Conservation (phyloP, 23 tunicate species). For the Diplosoma virens region DNA sequence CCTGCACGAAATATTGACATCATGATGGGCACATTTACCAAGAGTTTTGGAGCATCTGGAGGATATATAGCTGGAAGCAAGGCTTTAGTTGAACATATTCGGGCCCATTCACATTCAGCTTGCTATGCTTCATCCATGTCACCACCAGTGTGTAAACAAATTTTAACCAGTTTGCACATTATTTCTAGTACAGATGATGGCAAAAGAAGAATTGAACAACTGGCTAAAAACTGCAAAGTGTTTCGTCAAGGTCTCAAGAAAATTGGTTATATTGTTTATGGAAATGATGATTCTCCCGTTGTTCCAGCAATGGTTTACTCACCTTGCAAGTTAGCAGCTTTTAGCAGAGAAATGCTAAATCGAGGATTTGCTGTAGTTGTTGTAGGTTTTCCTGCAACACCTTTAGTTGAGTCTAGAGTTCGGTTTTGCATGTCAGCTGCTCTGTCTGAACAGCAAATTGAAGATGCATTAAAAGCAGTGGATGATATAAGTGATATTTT, state of each 20-base stretch:
- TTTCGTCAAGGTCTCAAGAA: constrained; percentile 86
- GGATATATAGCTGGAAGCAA: constrained; percentile 92
- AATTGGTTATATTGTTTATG: constrained; percentile 76
- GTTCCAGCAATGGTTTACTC: constrained; percentile 75
- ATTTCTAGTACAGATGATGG: constrained; percentile 64
- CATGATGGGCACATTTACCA: constrained; percentile 99
- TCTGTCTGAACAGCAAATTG: constrained; percentile 59
- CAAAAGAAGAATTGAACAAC: constrained; percentile 50
- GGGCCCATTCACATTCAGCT: constrained; percentile 71
- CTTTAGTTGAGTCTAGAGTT: constrained; percentile 70
- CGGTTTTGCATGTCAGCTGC: constrained; percentile 90
- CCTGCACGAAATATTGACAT: constrained; percentile 86
- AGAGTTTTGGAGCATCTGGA: constrained; percentile 98
- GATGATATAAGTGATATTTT: constrained; percentile 49
- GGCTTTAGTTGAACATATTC: constrained; percentile 48
- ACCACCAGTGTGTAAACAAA: constrained; percentile 66
- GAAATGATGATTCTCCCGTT: constrained; percentile 88
- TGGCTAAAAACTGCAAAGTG: constrained; percentile 48
- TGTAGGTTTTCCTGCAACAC: constrained; percentile 95
- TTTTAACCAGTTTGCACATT: constrained; percentile 51
- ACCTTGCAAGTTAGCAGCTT: constrained; percentile 66
- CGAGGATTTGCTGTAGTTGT: constrained; percentile 92
- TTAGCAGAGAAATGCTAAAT: constrained; percentile 76
- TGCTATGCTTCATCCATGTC: constrained; percentile 90
- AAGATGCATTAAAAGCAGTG: constrained; percentile 52